phyloP scores from a whole-genome alignment of 2,113 vertebrate genomes.

The Pelusios castaneus region DNA sequence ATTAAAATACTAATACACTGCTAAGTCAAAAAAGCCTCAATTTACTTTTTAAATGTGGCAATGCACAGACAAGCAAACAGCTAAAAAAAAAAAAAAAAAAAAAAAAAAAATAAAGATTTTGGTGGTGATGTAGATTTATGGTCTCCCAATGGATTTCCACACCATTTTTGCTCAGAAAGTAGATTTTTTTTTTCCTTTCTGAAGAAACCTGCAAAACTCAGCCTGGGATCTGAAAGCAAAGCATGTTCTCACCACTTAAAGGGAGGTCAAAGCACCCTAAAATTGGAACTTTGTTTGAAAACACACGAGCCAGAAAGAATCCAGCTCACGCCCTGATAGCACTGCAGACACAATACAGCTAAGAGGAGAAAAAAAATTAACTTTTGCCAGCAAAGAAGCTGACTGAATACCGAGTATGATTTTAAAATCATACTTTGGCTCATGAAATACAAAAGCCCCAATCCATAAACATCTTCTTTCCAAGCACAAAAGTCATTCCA shows the following conservation, averaged over 20 bases:
- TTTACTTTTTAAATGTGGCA: background rate
- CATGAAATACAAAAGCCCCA: background rate
- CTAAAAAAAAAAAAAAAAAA: too few relatives aligned
- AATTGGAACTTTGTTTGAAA: background rate
- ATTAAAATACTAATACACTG: background rate
- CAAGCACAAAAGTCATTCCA: background rate
- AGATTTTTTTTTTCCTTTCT: background rate
- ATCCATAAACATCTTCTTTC: background rate
- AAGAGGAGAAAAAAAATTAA: background rate
- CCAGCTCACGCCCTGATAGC: background rate
- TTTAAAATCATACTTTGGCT: background rate
- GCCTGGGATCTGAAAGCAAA: background rate
- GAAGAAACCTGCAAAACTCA: background rate
- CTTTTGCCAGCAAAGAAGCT: background rate
- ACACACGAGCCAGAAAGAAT: accelerated
- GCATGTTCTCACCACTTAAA: background rate
- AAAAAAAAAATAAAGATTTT: background rate
- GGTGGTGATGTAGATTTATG: background rate
- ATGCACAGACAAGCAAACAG: background rate
- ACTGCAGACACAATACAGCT: background rate
- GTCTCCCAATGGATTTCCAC: background rate
- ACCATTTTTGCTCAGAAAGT: background rate
- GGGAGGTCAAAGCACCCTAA: background rate
- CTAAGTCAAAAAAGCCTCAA: background rate
- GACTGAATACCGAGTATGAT: background rate